Evolutionary conservation across 1,140 invertebrate species (phyloP), one percentile per base, ranked within the genome.

Genomic region (Mactra quadrangularis): DNA sequence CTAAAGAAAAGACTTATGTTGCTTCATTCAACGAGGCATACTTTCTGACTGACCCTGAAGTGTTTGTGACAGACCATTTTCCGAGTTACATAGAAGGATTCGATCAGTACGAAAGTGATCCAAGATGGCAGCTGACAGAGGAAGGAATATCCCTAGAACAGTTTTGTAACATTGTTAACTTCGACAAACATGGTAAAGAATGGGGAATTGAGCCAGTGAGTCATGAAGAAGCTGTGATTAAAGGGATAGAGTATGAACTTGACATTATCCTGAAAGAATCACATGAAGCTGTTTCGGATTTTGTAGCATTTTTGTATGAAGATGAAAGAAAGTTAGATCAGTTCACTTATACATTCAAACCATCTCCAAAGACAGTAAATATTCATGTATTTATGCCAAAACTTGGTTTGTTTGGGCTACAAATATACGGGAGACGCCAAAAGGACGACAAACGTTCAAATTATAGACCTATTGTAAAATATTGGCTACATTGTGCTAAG

Each of bases 1-100:
- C 66, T 1, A 82, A 83, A 41, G 59, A 77, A 9, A 64, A 82
- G 15, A 77, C 84, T 38, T 90, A 86, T 62, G 13, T 85, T 17
- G 71, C 83, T 22, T 7, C 60, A 19, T 90, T 86, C 71, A 71
- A 86, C 13, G 89, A 91, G 15, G 89, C 88, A 53, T 91, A 90
- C 83, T 94, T 94, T 89, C 87, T 94, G 7, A 94, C 94, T 2
- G 93, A 94, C 83, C 94, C 94, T 0, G 91, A 93, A 27, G 87
- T 92, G 9, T 87, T 94, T 70, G 92, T 94, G 35, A 92, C 88
- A 74, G 91, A 93, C 13, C 94, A 94, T 88, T 94, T 92, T 83
- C 94, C 94, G 0, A 92, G 92, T 76, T 50, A 84, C n/a, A 82
- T 78, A 3, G 83, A 78, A 38, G 57, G 92, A 47, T 59, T 27